Base-by-base conservation (phyloP, 2,797 vertebrate species). In the Siniperca obscura region DNA sequence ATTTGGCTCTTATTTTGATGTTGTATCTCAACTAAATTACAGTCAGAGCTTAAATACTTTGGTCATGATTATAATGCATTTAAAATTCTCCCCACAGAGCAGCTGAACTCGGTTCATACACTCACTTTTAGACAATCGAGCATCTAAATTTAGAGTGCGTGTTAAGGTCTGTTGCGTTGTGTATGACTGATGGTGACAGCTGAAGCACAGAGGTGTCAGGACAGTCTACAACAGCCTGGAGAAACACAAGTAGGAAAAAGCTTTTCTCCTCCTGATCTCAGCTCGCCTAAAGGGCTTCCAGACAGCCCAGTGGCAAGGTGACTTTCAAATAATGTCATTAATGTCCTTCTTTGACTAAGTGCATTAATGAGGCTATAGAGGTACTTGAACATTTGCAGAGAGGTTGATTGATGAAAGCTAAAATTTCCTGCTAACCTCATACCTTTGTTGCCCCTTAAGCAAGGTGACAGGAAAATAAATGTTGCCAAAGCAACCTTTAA, bases 151-250 rank as follows among this genome's bases (percentile, higher is more conserved):
- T 92, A 92, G 89, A 86, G 78, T 19, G 73, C 71, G 61, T 42
- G 81, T 85, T 84, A 55, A 72, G 82, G 86, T 86, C 87, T 84
- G 88, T 77, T 86, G 87, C 89, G 77, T 80, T 85, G 84, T 82
- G 81, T 80, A 42, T 88, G 92, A 93, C 67, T 89, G 93, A 92
- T 85, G 86, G 84, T 74, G 92, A 93, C 94, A 94, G 93, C 91
- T 94, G 92, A 90, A 82, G 90, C 85, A 75, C 80, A 84, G 83
- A 86, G 80, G 88, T 83, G 85, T 86, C 90, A 83, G 69, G 82
- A 79, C 81, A 59, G 73, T 83, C 82, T 84, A 67, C 83, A 76
- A 72, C 56, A 66, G 78, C 76, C 68, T 27, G 27, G 8, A 81
- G 60, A 90, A 74, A 75, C 76, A 81, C 66, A 80, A 55, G 78